A percentile compares a stretch with the other conserved stretches of the same genome.
Evolutionary conservation across 1,140 invertebrate species (phyloP).

Genomic region (Papilio xuthus): DNA sequence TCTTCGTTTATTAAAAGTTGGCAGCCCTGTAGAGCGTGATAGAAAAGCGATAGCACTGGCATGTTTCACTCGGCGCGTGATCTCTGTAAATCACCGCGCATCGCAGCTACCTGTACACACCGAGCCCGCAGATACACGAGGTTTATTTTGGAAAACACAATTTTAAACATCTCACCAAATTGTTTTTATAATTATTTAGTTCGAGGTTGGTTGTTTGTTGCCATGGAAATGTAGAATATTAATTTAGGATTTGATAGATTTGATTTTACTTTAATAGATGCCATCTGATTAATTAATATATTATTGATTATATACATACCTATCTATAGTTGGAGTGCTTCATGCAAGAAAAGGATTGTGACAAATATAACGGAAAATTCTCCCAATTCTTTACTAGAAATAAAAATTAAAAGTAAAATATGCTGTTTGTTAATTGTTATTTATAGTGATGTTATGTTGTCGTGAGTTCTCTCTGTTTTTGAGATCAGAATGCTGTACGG

Average conservation of each 20-base stretch:
- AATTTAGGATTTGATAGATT: background rate
- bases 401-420: too few species aligned
- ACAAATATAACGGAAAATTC: background rate
- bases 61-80: conserved; percentile 65
- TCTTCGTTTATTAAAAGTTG: background rate
- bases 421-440: too few species aligned
- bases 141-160: conserved; percentile 58
- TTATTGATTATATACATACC: background rate
- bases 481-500: too few species aligned
- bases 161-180: conserved; percentile 50
- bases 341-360: too few species aligned
- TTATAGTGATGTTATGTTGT: too few species aligned
- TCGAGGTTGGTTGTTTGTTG: background rate
- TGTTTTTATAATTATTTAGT: conserved; percentile 44
- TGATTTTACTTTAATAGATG: background rate
- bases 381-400: too few species aligned
- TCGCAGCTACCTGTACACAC: conserved; percentile 46
- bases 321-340: too few species aligned
- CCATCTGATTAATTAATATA: background rate
- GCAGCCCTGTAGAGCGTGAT: conserved; percentile 11
- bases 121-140: conserved; percentile 46
- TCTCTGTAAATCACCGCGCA: conserved; percentile 65
- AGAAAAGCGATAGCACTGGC: conserved; percentile 53
- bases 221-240: background rate
- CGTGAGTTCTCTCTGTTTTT: too few species aligned